Percentiles rank a stretch among this genome's conserved stretches.
These are phyloP conservation scores for Trypoxylus dichotomus DNA, from an alignment of 1,140 invertebrate genomes.

Conservation along the genomic window DNA sequence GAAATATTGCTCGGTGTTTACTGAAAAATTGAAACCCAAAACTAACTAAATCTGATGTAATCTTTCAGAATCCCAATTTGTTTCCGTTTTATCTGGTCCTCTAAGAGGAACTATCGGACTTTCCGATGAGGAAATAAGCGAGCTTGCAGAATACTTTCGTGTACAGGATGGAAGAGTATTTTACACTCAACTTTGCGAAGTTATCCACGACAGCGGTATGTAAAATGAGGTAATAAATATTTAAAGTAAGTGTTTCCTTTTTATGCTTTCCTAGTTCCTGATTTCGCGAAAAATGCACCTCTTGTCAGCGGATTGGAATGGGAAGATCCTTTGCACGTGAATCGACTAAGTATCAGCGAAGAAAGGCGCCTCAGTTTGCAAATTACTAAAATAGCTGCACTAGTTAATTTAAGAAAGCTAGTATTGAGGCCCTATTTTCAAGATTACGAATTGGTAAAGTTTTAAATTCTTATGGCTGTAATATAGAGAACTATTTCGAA, in stretches of 20 bases:
- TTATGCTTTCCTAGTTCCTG: constrained; percentile 48
- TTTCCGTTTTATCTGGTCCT: constrained; percentile 65
- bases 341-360: constrained; percentile 63
- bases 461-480: not conserved
- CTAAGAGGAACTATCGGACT: constrained; percentile 64
- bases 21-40: too few relatives aligned
- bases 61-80: constrained; percentile 67
- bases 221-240: constrained; percentile 34
- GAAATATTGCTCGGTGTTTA: too few relatives aligned
- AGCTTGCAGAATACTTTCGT: constrained; percentile 73
- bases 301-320: constrained; percentile 62
- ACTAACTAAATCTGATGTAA: not conserved
- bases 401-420: constrained; percentile 58
- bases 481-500: not conserved
- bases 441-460: constrained; percentile 68
- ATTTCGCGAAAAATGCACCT: constrained; percentile 55
- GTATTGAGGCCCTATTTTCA: constrained; percentile 71
- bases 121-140: constrained; percentile 67
- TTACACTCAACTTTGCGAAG: constrained; percentile 70
- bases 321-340: constrained; percentile 63
- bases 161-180: constrained; percentile 70
- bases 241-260: not conserved
- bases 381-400: constrained; percentile 66
- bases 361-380: constrained; percentile 64
- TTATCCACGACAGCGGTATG: constrained; percentile 64